Evolutionary conservation across 2,797 vertebrate species (phyloP).

Genomic region (Scomberomorus guttatus): DNA sequence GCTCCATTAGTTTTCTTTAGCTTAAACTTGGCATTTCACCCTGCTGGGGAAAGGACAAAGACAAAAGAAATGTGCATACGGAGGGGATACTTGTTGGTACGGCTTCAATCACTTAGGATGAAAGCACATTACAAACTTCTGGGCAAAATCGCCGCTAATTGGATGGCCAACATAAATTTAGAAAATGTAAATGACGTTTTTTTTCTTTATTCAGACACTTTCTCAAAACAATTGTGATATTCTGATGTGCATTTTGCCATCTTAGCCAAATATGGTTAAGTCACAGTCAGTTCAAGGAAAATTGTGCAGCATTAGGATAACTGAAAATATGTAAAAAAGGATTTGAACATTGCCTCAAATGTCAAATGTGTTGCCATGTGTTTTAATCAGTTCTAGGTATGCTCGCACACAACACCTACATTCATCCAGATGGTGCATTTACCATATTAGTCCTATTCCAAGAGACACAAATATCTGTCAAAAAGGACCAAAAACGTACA

Average conservation of each 20-base stretch:
- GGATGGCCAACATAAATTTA: background rate
- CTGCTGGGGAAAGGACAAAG: background rate
- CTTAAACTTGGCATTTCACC: background rate
- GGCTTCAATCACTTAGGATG: background rate
- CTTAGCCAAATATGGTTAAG: background rate
- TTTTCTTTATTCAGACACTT: background rate
- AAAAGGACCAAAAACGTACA: background rate
- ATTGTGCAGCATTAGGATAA: background rate
- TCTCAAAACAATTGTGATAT: background rate
- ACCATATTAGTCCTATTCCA: background rate
- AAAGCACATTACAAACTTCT: background rate
- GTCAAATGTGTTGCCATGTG: background rate
- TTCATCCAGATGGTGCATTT: background rate
- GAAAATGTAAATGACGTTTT: background rate
- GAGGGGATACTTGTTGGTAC: background rate
- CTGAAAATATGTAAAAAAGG: too few species aligned
- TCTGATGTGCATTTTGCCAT: background rate
- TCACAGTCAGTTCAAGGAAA: background rate
- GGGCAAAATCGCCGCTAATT: too few species aligned
- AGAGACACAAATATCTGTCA: background rate
- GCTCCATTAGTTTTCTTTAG: background rate
- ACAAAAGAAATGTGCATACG: background rate
- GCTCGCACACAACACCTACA: too few species aligned
- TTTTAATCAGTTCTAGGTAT: background rate
- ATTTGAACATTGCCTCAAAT: background rate